Percentiles rank a stretch among this genome's conserved stretches.
phyloP scores from a whole-genome alignment of 1,140 invertebrate genomes.

The Trachymyrmex septentrionalis region DNA sequence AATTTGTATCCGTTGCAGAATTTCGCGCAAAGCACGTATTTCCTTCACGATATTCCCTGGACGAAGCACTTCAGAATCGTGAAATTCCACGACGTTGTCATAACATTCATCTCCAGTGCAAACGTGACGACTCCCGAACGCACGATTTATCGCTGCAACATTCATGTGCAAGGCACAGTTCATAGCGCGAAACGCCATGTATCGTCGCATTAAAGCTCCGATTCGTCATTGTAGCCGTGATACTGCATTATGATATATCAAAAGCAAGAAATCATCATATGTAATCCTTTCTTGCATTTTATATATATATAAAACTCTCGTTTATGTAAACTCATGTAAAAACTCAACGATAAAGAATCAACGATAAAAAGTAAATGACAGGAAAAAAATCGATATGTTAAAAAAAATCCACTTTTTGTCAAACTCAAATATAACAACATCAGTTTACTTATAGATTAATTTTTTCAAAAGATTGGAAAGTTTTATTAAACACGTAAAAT shows the following conservation, averaged over 20 bases:
- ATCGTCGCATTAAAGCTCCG: slow-evolving; percentile 40
- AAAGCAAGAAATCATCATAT: slow-evolving; percentile 42
- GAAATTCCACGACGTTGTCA: slow-evolving; percentile 61
- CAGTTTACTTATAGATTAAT: background rate
- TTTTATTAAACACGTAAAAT: background rate
- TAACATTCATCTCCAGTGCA: slow-evolving; percentile 56
- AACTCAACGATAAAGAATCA: background rate
- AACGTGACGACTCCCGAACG: slow-evolving; percentile 59
- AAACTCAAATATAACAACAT: background rate
- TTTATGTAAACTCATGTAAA: background rate
- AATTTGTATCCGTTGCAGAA: slow-evolving; percentile 30
- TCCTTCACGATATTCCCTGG: slow-evolving; percentile 43
- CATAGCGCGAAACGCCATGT: slow-evolving; percentile 39
- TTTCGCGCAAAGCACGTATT: slow-evolving; percentile 35
- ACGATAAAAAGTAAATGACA: too few species aligned
- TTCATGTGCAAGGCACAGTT: slow-evolving; percentile 40
- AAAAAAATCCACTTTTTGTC: background rate
- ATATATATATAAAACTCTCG: background rate
- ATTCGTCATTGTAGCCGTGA: slow-evolving; percentile 5
- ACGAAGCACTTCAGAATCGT: slow-evolving; percentile 48
- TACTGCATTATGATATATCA: slow-evolving; percentile 21
- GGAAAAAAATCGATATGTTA: background rate
- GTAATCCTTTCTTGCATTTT: background rate
- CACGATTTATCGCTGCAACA: slow-evolving; percentile 60
- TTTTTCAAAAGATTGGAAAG: background rate